These are phyloP conservation scores for Epinotia demarniana DNA, from an alignment of 2,888 invertebrate genomes.

Conservation along the genomic window DNA sequence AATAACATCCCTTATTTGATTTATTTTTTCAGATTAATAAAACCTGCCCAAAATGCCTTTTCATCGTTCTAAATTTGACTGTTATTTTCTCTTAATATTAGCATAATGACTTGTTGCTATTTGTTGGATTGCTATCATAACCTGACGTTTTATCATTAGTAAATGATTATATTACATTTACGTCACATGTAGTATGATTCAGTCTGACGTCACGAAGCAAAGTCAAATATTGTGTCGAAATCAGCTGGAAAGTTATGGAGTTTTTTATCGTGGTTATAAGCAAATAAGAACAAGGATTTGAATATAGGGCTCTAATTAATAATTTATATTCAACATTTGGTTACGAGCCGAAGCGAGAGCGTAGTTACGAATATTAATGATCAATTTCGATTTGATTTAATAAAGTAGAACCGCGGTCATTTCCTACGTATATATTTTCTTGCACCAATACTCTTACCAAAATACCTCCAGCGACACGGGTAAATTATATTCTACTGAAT, in stretches of 20 bases:
- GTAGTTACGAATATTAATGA: no score
- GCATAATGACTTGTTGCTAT: not conserved
- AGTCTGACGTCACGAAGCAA: not conserved
- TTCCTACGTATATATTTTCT: no score
- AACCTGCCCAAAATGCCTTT: constrained; percentile 6
- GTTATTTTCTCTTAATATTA: not conserved
- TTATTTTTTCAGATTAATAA: constrained; percentile 18
- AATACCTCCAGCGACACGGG: no score
- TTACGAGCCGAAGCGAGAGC: no score
- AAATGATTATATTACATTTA: not conserved
- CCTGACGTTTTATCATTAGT: constrained; percentile 6
- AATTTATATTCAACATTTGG: no score
- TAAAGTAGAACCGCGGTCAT: no score
- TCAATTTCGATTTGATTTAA: no score
- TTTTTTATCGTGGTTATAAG: not conserved
- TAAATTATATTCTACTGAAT: no score
- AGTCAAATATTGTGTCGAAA: constrained; percentile 3
- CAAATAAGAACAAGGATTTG: not conserved
- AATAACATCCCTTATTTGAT: constrained; percentile 37
- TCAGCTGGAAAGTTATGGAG: constrained; percentile 2
- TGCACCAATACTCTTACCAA: no score
- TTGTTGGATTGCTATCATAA: constrained; percentile 11
- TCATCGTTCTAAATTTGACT: constrained; percentile 1
- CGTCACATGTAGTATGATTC: constrained; percentile 12
- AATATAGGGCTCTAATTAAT: not conserved